Base-by-base conservation (phyloP, 2,888 invertebrate genomes). In the Elaeidobius kamerunicus region DNA sequence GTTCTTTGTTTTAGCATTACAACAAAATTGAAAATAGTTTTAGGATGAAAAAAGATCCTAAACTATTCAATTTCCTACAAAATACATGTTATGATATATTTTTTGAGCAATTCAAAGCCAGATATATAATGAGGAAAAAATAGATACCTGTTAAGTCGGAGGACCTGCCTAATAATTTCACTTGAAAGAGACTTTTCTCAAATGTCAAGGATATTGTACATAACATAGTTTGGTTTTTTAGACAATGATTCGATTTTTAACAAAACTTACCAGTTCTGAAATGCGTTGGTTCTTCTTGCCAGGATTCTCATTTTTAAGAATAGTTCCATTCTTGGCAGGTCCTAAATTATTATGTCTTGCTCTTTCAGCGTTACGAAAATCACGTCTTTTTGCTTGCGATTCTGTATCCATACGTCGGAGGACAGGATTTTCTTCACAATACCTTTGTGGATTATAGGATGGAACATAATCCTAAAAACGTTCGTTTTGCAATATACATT, bases 311-410 rank as follows among this genome's bases (percentile, higher is more conserved):
- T 30, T 11, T 6, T 6, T 30, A 4, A 3, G n/a, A 3, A 12
- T 30, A 12, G 5, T 11, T n/a, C 11, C 12, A 30, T 30, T 11
- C 12, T 30, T 3, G 4, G 30, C 30, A 11, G 30, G 30, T 3
- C 3, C 30, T 34, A 55, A 19, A 3, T 41, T 36, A 40, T 28
- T 44, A 4, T 49, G n/a, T 11, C 66, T 49, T 14, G 56, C 54
- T 6, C 66, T 51, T 51, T 67, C 67, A 1, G 55, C 44, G 3
- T 52, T 20, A 14, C 65, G 54, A 41, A 66, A 66, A 43, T 65
- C 49, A 12, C 57, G 58, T 11, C 58, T 57, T 20, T 40, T 40
- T 3, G 65, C 58, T 2, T 63, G 59, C 1, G 65, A 59, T 20
- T 52, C 57, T 1, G 63, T 61, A 20, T 61, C 60, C 3, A 60